Evolutionary conservation across 2,888 invertebrate genomes (phyloP), one percentile per base, ranked within the genome.

Genomic region (Mayetiola destructor): DNA sequence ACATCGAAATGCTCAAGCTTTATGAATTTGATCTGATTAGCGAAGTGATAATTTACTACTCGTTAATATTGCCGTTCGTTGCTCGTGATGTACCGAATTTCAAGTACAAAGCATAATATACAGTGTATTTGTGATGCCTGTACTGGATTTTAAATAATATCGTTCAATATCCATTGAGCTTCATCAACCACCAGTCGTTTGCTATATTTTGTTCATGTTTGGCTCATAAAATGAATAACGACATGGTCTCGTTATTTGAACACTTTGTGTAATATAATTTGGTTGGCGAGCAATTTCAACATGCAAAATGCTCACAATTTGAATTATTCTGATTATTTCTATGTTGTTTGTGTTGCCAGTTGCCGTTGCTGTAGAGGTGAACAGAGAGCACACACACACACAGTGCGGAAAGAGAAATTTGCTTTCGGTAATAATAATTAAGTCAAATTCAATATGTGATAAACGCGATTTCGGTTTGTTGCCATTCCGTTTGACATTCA

Each of bases 21-120:
- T 37, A 14, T 48, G n/a, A 48, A 48, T 48, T 48, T 48, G 27
- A 48, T 48, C 48, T 48, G 48, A 48, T 48, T 48, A 48, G 1
- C 48, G 16, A 27, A 14, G 27, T 16, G 16, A 23, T 48, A 48
- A 48, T 39, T 39, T 39, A 39, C 6, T 20, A 39, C 20, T 39
- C 10, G 39, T 39, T 4, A 16, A n/a, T 36, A 37, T 37, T 4
- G n/a, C 37, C 37, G n/a, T 4, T 12, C 37, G n/a, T 10, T 10
- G n/a, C 14, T 10, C 37, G 4, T 37, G 8, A 10, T 14, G n/a
- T 10, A 37, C 4, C 3, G 5, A 10, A 37, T 37, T 5, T 16
- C 37, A n/a, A n/a, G n/a, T n/a, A n/a, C n/a, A 37, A 12, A 10
- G 23, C 42, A 42, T 2, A 42, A 3, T 2, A 48, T 27, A 12